These are phyloP conservation scores for Noctua pronuba DNA, from an alignment of 2,888 invertebrate species.

Conservation along the genomic window DNA sequence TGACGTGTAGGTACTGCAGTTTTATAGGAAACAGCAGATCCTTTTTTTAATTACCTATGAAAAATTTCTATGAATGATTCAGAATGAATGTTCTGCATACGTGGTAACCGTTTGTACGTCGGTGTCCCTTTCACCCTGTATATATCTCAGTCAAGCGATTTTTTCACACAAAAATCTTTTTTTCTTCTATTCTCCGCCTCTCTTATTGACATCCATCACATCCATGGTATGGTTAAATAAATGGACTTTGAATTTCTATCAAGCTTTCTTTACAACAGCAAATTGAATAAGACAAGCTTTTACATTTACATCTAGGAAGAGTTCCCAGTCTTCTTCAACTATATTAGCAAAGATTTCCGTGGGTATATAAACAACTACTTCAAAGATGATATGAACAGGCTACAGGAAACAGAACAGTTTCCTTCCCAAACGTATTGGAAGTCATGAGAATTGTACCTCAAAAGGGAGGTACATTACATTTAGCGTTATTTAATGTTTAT, in stretches of 20 bases:
- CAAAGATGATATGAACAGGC: neutral
- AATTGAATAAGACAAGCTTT: neutral
- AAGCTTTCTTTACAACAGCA: neutral
- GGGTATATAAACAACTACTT: neutral
- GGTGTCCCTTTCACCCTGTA: no score
- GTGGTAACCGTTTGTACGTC: no score
- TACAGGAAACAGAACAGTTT: slow-evolving; percentile 15
- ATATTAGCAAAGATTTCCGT: neutral
- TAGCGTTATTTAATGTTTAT: slow-evolving; percentile 59
- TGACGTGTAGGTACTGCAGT: no score
- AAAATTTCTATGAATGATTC: no score
- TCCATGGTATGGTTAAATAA: neutral
- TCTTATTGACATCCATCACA: neutral
- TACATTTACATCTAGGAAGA: neutral
- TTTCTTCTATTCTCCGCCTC: neutral
- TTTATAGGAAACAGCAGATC: no score
- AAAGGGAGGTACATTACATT: slow-evolving; percentile 46
- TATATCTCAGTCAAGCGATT: no score
- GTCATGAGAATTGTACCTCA: slow-evolving; percentile 27
- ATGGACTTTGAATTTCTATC: neutral
- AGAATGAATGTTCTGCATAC: no score
- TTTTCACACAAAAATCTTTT: neutral
- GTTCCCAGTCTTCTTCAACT: neutral
- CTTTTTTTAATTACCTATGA: no score
- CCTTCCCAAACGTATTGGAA: slow-evolving; percentile 16